These are phyloP conservation scores for Poecilia picta DNA, from an alignment of 2,797 vertebrate genomes.

Conservation along the genomic window DNA sequence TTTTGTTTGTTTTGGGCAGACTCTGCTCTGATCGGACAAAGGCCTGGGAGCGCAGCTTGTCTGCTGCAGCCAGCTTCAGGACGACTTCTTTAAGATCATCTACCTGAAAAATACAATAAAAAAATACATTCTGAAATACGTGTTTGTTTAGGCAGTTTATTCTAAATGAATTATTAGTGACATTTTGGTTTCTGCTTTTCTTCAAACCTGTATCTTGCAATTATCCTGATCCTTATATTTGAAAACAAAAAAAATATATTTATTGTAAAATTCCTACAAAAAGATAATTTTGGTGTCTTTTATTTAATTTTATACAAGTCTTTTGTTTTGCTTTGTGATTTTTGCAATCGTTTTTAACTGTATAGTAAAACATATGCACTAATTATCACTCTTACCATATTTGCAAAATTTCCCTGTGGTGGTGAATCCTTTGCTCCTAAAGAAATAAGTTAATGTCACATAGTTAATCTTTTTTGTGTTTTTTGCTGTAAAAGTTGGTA, in stretches of 20 bases:
- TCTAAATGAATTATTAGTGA: neutral
- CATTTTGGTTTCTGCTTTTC: neutral
- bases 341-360: neutral
- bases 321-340: neutral
- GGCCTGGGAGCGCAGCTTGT: conserved; percentile 79
- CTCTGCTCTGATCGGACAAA: conserved; percentile 79
- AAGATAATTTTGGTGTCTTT: neutral
- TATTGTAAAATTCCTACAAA: neutral
- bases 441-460: neutral
- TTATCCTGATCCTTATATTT: neutral
- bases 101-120: conserved; percentile 57
- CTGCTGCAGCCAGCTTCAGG: conserved; percentile 79
- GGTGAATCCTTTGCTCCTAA: conserved; percentile 70
- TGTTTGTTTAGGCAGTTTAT: neutral
- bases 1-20: conserved; percentile 82
- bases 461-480: neutral
- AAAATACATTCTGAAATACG: neutral
- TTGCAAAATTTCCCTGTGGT: conserved; percentile 70
- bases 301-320: neutral
- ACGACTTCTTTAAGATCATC: conserved; percentile 78
- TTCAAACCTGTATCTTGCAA: neutral
- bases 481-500: neutral
- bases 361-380: neutral
- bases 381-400: conserved; percentile 71
- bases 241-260: neutral